phyloP scores from a whole-genome alignment of 2,113 vertebrate genomes.

The Ctenomys sociabilis region DNA sequence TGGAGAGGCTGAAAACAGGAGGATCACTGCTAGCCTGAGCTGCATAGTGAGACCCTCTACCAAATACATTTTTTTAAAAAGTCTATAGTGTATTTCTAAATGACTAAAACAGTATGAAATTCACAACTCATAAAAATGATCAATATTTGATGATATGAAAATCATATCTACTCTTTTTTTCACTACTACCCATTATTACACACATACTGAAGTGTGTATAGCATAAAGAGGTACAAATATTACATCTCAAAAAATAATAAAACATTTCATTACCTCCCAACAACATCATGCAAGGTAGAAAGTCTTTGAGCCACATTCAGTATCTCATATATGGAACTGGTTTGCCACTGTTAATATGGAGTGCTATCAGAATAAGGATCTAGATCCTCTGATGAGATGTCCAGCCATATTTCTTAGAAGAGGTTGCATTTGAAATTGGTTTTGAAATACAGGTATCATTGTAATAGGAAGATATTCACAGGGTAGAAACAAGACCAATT shows the following conservation, averaged over 20 bases:
- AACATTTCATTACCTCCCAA: background rate
- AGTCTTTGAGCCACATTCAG: background rate
- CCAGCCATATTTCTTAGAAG: background rate
- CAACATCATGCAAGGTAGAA: background rate
- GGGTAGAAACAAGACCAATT: background rate
- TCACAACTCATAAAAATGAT: background rate
- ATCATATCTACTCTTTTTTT: background rate
- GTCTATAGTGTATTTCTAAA: background rate
- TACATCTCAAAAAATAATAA: background rate
- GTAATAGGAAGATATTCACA: background rate
- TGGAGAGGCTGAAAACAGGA: no score
- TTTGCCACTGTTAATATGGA: background rate
- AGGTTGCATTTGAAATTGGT: background rate
- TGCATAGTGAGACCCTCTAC: no score
- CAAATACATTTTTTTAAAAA: no score
- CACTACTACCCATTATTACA: background rate
- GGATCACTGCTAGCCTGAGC: no score
- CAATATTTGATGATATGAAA: background rate
- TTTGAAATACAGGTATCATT: background rate
- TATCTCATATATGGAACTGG: background rate
- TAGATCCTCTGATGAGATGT: background rate
- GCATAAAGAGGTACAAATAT: background rate
- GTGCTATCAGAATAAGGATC: background rate
- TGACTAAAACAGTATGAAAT: background rate
- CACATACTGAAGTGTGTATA: background rate